phyloP scores from a whole-genome alignment of 2,888 invertebrate species.

The Asteroscopus sphinx region DNA sequence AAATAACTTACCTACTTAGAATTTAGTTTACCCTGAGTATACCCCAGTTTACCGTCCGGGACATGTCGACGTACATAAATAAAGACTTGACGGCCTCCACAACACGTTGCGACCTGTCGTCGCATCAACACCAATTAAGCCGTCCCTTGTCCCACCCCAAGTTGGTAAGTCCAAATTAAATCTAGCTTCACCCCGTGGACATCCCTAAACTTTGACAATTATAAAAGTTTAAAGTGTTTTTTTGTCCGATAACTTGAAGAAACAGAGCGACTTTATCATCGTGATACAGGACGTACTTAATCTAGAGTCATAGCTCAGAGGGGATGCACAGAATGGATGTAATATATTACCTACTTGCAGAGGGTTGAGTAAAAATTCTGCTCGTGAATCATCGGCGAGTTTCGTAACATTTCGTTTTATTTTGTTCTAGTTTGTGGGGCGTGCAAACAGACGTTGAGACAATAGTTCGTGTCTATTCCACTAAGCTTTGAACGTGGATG shows the following conservation, averaged over 20 bases:
- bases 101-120: conserved; percentile 50
- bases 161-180: conserved; percentile 66
- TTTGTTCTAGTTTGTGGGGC: conserved; percentile 22
- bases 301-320: conserved; percentile 54
- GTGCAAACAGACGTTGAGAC: conserved; percentile 16
- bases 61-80: conserved; percentile 41
- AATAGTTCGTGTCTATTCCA: conserved; percentile 31
- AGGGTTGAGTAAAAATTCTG: conserved; percentile 61
- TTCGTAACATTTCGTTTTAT: conserved; percentile 22
- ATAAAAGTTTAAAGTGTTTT: conserved; percentile 76
- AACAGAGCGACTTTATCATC: conserved; percentile 59
- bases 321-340: conserved; percentile 62
- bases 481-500: conserved; percentile 11
- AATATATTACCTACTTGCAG: conserved; percentile 63
- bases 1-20: conserved; percentile 19
- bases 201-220: conserved; percentile 70
- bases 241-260: conserved; percentile 63
- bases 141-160: conserved; percentile 48
- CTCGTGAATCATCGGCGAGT: conserved; percentile 61
- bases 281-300: conserved; percentile 45
- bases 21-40: conserved; percentile 27
- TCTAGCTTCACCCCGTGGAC: conserved; percentile 59
- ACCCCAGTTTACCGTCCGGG: conserved; percentile 8
- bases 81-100: conserved; percentile 27
- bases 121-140: conserved; percentile 59